phyloP scores from a whole-genome alignment of 2,888 invertebrate species.

The Lasioglossum oenotherae region DNA sequence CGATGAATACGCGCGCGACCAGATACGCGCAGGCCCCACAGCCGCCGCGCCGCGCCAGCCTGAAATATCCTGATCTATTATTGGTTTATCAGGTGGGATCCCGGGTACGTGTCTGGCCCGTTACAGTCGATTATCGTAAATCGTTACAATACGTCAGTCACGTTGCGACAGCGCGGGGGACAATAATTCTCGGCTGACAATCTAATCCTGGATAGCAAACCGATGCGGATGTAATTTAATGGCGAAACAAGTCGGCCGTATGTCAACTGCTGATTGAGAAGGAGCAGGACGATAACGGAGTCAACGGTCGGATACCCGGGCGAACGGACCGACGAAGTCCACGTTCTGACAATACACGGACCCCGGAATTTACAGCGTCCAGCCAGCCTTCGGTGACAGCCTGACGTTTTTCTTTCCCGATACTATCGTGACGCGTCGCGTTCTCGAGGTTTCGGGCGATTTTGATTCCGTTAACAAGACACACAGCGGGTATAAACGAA shows the following conservation, averaged over 20 bases:
- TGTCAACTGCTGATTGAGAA: constrained; percentile 71
- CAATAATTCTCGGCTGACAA: constrained; percentile 75
- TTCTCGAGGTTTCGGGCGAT: not conserved
- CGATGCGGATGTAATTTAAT: constrained; percentile 74
- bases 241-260: constrained; percentile 72
- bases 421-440: not conserved
- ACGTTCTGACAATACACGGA: constrained; percentile 23
- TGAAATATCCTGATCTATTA: constrained; percentile 72
- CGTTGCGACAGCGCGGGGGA: constrained; percentile 64
- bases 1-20: constrained; percentile 24
- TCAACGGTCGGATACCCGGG: constrained; percentile 25
- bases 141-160: constrained; percentile 75
- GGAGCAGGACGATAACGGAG: constrained; percentile 66
- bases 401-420: not conserved
- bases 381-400: constrained; percentile 8
- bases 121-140: constrained; percentile 75
- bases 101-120: constrained; percentile 57
- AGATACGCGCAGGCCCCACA: constrained; percentile 11
- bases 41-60: not conserved
- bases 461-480: not conserved
- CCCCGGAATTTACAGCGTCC: constrained; percentile 9
- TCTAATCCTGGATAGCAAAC: constrained; percentile 71
- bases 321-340: constrained; percentile 12
- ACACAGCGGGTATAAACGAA: not conserved
- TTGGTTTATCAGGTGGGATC: constrained; percentile 71